Conservation (phyloP, 2,797 vertebrate species). For the Hozukius guyotensis region DNA sequence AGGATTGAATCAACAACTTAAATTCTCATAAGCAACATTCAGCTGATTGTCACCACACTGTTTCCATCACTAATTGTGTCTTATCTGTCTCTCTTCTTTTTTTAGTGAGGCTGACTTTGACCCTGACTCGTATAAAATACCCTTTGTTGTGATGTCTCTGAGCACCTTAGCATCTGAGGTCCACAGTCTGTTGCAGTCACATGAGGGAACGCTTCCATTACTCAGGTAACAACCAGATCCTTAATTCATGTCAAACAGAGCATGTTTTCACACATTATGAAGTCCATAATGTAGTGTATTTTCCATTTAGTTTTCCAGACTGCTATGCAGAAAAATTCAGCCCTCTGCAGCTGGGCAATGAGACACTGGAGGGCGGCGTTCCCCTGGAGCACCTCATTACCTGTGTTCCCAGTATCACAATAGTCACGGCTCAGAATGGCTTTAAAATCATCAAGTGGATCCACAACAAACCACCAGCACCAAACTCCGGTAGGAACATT, state of each 20-base stretch:
- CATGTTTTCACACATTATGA: background rate
- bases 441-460: conserved; percentile 98
- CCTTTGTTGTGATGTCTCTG: conserved; percentile 91
- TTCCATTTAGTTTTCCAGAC: conserved; percentile 89
- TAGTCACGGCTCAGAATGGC: conserved; percentile 94
- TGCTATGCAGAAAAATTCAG: conserved; percentile 92
- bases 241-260: background rate
- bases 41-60: background rate
- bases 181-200: conserved; percentile 93
- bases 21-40: background rate
- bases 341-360: conserved; percentile 84
- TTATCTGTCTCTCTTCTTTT: background rate
- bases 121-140: conserved; percentile 94
- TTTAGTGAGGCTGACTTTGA: conserved; percentile 95
- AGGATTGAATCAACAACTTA: background rate
- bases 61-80: background rate
- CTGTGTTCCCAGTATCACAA: conserved; percentile 93
- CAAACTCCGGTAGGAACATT: conserved; percentile 86
- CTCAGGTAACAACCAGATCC: conserved; percentile 85
- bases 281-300: background rate
- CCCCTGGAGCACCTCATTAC: conserved; percentile 97
- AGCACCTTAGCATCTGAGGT: conserved; percentile 93
- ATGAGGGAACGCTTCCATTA: conserved; percentile 94
- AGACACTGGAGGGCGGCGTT: conserved; percentile 85
- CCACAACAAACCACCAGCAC: conserved; percentile 93